phyloP scores from a whole-genome alignment of 2,888 invertebrate species.

The Acronicta alni region DNA sequence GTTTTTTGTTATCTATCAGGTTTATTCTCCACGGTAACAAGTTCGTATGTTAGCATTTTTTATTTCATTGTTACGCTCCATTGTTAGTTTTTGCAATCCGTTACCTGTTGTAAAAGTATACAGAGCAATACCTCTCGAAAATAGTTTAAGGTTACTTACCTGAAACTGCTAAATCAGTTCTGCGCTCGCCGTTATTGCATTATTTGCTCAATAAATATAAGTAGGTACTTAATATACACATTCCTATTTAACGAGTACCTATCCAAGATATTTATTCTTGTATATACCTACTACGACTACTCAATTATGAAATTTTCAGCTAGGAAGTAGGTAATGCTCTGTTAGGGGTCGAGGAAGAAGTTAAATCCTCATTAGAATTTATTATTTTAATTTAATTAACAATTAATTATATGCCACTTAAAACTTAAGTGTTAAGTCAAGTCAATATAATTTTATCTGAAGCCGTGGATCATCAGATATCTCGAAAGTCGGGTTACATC shows the following conservation, averaged over 20 bases:
- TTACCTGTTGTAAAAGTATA: slow-evolving; percentile 26
- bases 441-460: too few species aligned
- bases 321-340: neutral
- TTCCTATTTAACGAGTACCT: too few species aligned
- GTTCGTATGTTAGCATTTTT: slow-evolving; percentile 14
- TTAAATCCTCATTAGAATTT: neutral
- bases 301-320: neutral
- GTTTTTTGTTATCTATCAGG: slow-evolving; percentile 3
- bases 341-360: neutral
- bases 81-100: slow-evolving; percentile 41
- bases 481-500: too few species aligned
- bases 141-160: slow-evolving; percentile 36
- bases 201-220: neutral
- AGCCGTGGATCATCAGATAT: too few species aligned
- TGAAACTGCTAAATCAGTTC: slow-evolving; percentile 32
- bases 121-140: slow-evolving; percentile 29
- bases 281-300: too few species aligned
- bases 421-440: neutral
- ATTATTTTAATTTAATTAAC: neutral
- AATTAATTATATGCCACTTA: slow-evolving; percentile 1
- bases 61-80: slow-evolving; percentile 23
- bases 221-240: too few species aligned
- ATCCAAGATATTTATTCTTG: too few species aligned
- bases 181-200: slow-evolving; percentile 18
- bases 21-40: slow-evolving; percentile 1